A percentile compares a stretch with the other conserved stretches of the same genome.
phyloP scores from a whole-genome alignment of 2,888 invertebrate genomes.

The Scaptomyza cyrtandrae region DNA sequence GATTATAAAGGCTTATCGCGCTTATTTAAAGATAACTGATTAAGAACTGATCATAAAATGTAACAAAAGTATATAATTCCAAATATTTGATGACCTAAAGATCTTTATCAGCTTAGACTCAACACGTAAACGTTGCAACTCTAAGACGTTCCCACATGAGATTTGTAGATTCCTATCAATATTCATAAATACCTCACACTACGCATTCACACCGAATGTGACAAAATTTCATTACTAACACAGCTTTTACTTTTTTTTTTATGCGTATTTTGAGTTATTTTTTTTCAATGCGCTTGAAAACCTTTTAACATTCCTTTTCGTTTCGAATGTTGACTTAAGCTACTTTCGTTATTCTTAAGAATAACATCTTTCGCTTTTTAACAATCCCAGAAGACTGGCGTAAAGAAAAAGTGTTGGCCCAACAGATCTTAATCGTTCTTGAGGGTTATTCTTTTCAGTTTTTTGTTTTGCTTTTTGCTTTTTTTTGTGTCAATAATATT shows the following conservation, averaged over 20 bases:
- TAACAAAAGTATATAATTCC: background rate
- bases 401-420: conserved; percentile 59
- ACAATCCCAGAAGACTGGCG: conserved; percentile 10
- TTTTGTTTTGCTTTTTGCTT: conserved; percentile 19
- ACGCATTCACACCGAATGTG: conserved; percentile 1
- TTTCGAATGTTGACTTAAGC: conserved; percentile 69
- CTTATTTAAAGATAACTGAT: background rate
- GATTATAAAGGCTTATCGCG: background rate
- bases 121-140: background rate
- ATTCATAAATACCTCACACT: conserved; percentile 23
- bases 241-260: conserved; percentile 75
- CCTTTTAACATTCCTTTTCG: conserved; percentile 77
- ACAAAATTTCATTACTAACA: conserved; percentile 7
- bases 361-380: conserved; percentile 71
- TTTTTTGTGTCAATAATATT: conserved; percentile 45
- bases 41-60: background rate
- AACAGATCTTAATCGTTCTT: conserved; percentile 56
- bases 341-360: conserved; percentile 67
- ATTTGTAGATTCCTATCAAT: background rate
- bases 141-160: background rate
- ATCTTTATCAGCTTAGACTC: background rate
- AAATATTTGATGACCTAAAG: background rate
- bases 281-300: conserved; percentile 52
- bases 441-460: conserved; percentile 13
- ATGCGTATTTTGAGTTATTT: conserved; percentile 30